These are phyloP conservation scores for Drosophila diplacantha DNA, from an alignment of 2,888 invertebrate genomes.

Conservation along the genomic window DNA sequence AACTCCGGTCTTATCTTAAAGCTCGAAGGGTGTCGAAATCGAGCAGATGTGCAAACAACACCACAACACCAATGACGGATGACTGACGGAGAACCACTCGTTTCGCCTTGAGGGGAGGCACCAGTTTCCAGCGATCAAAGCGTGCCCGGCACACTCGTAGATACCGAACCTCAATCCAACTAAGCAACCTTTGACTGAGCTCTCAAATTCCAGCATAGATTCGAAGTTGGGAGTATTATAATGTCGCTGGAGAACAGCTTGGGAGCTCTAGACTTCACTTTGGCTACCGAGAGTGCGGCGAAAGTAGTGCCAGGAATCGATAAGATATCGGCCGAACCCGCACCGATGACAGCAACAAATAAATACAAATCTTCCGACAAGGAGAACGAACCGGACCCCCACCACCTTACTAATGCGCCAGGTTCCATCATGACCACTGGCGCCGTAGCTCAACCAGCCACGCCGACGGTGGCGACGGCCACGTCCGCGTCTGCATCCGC, in stretches of 20 bases:
- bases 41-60: conserved; percentile 64
- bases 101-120: conserved; percentile 39
- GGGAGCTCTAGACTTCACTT: conserved; percentile 54
- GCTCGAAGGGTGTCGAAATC: conserved; percentile 60
- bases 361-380: conserved; percentile 53
- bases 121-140: conserved; percentile 30
- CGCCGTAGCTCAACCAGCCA: conserved; percentile 48
- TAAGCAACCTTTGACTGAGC: conserved; percentile 16
- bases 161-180: background rate
- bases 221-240: conserved; percentile 33
- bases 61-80: conserved; percentile 30
- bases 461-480: conserved; percentile 26
- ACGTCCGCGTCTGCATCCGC: background rate
- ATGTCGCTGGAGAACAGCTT: conserved; percentile 61
- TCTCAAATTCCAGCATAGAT: conserved; percentile 25
- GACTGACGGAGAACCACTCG: conserved; percentile 48
- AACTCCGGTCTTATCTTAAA: conserved; percentile 64
- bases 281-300: conserved; percentile 52
- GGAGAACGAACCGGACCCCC: conserved; percentile 47
- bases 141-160: conserved; percentile 63
- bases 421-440: conserved; percentile 28
- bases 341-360: conserved; percentile 45
- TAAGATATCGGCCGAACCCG: conserved; percentile 14
- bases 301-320: conserved; percentile 47
- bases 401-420: background rate